phyloP scores from a whole-genome alignment of 2,888 invertebrate species.

The Atethmia centrago region DNA sequence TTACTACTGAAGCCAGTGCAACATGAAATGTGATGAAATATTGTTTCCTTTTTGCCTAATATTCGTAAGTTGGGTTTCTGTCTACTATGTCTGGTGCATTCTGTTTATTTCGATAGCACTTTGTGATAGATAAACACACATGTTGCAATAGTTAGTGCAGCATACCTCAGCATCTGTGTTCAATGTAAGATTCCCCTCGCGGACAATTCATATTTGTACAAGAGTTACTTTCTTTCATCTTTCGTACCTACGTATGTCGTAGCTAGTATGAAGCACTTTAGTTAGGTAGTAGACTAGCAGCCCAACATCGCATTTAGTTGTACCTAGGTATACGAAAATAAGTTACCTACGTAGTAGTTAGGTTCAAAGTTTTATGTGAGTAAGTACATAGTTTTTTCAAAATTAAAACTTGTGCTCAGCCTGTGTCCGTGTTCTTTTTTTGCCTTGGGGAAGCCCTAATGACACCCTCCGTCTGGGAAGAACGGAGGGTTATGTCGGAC shows the following conservation, averaged over 20 bases:
- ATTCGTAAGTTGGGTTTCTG: not conserved
- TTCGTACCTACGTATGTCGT: too few relatives aligned
- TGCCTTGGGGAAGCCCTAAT: too few relatives aligned
- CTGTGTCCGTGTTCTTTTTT: too few relatives aligned
- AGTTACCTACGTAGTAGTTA: not conserved
- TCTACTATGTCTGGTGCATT: not conserved
- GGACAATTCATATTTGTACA: not conserved
- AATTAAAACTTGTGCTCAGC: too few relatives aligned
- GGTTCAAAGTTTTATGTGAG: too few relatives aligned
- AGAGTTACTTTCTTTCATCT: constrained; percentile 3
- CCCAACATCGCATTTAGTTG: not conserved
- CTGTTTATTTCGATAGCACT: constrained; percentile 2
- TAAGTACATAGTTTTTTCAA: too few relatives aligned
- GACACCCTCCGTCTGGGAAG: too few relatives aligned
- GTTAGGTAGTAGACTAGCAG: not conserved
- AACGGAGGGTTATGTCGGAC: too few relatives aligned
- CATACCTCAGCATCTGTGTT: not conserved
- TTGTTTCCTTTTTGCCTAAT: not conserved
- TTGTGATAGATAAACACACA: not conserved
- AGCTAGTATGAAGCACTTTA: not conserved
- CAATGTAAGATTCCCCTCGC: not conserved
- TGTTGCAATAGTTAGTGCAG: constrained; percentile 5
- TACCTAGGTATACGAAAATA: not conserved
- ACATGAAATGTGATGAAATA: constrained; percentile 7
- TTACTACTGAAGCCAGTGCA: not conserved